These are phyloP conservation scores for Cyclargus thomasi DNA, from an alignment of 1,140 invertebrate species.

Conservation along the genomic window DNA sequence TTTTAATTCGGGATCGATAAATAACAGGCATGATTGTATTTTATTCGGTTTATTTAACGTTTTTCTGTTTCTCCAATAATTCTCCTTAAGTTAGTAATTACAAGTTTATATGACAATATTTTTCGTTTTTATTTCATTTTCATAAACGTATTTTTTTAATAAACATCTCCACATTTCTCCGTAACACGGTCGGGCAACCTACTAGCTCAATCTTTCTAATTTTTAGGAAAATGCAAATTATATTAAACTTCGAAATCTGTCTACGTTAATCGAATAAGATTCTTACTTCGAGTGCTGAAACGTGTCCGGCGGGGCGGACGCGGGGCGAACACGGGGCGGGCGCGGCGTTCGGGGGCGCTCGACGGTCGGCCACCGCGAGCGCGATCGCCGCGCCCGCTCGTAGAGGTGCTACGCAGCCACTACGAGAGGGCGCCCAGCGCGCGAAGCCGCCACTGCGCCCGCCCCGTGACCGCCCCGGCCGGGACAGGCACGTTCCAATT, in stretches of 20 bases:
- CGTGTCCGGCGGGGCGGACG: slow-evolving; percentile 43
- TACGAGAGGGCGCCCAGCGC: not conserved
- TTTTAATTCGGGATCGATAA: slow-evolving; percentile 39
- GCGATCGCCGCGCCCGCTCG: slow-evolving; percentile 19
- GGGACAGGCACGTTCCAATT: slow-evolving; percentile 36
- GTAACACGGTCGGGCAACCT: slow-evolving; percentile 72
- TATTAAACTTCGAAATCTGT: slow-evolving; percentile 70
- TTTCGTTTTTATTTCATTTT: slow-evolving; percentile 73
- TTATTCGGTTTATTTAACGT: slow-evolving; percentile 74
- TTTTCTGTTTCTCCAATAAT: slow-evolving; percentile 72
- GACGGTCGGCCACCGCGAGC: slow-evolving; percentile 24
- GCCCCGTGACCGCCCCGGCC: slow-evolving; percentile 1
- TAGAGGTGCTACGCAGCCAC: slow-evolving; percentile 24
- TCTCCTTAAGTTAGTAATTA: slow-evolving; percentile 74
- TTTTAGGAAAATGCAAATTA: slow-evolving; percentile 74
- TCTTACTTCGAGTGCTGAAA: slow-evolving; percentile 66
- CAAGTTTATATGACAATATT: slow-evolving; percentile 73
- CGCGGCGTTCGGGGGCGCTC: slow-evolving; percentile 16
- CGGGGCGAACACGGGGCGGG: slow-evolving; percentile 21
- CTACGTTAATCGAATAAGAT: slow-evolving; percentile 70
- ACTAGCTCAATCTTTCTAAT: slow-evolving; percentile 72
- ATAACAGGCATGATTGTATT: slow-evolving; percentile 57
- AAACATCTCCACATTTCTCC: slow-evolving; percentile 72
- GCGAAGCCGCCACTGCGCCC: slow-evolving; percentile 9
- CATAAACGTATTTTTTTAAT: slow-evolving; percentile 73